Conservation (phyloP, 2,888 invertebrate species). For the Suillia variegata region DNA sequence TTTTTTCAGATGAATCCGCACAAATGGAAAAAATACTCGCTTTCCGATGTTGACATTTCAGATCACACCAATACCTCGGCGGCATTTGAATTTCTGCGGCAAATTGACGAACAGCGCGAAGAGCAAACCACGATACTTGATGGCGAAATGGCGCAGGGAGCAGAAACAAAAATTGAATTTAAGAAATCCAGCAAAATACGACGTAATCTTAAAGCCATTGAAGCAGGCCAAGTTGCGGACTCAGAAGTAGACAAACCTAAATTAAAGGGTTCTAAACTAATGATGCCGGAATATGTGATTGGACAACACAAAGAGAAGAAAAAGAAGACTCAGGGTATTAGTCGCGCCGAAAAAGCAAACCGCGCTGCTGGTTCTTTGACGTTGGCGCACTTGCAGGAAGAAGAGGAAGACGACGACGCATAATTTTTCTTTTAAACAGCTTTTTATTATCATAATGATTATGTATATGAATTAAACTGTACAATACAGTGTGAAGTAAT, state of each 20-base stretch:
- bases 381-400: conserved; percentile 65
- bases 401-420: conserved; percentile 61
- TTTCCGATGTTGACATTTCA: conserved; percentile 83
- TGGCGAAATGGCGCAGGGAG: conserved; percentile 22
- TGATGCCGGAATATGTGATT: conserved; percentile 84
- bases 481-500: too few relatives aligned
- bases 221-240: conserved; percentile 43
- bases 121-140: conserved; percentile 41
- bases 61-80: conserved; percentile 78
- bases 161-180: conserved; percentile 48
- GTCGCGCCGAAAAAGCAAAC: neutral
- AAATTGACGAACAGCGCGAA: conserved; percentile 67
- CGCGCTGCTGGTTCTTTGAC: conserved; percentile 57
- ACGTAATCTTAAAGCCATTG: conserved; percentile 44
- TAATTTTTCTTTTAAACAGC: neutral
- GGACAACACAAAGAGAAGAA: conserved; percentile 67
- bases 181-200: conserved; percentile 55
- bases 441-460: too few relatives aligned
- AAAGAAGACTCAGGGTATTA: conserved; percentile 59
- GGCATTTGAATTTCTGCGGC: conserved; percentile 76
- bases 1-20: conserved; percentile 71
- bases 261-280: conserved; percentile 71
- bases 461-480: too few relatives aligned
- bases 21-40: conserved; percentile 80
- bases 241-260: conserved; percentile 60